Conservation (phyloP, 1,140 invertebrate genomes). For the Trachymyrmex septentrionalis region DNA sequence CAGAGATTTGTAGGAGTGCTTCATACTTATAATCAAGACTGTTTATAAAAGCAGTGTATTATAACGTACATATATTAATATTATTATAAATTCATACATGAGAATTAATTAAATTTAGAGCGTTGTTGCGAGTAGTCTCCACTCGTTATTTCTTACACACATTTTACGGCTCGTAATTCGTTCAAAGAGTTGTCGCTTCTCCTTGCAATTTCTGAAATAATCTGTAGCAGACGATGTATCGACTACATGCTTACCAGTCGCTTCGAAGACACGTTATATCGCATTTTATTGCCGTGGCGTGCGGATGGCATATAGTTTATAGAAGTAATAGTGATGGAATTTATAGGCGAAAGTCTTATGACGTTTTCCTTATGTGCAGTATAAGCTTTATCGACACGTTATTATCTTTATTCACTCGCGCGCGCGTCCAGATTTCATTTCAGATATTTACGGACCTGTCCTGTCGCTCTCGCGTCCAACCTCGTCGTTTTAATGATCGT, state of each 20-base stretch:
- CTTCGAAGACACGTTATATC: slow-evolving; percentile 64
- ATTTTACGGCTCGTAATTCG: not conserved
- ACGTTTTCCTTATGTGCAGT: slow-evolving; percentile 41
- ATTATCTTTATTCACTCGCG: slow-evolving; percentile 69
- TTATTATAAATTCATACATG: too few species aligned
- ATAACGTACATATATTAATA: too few species aligned
- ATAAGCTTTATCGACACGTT: slow-evolving; percentile 74
- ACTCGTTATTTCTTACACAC: not conserved
- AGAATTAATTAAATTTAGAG: not conserved
- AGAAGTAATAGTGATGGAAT: slow-evolving; percentile 67
- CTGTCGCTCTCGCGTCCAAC: slow-evolving; percentile 8
- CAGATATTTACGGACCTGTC: slow-evolving; percentile 64
- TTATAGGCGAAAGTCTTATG: slow-evolving; percentile 69
- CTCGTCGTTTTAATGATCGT: slow-evolving; percentile 19
- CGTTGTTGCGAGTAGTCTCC: not conserved
- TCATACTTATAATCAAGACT: too few species aligned
- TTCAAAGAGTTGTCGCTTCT: not conserved
- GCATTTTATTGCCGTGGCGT: slow-evolving; percentile 67
- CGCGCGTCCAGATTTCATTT: slow-evolving; percentile 66
- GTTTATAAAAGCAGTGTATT: too few species aligned
- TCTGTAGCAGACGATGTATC: slow-evolving; percentile 38
- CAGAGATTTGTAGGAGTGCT: too few species aligned
- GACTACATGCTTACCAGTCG: slow-evolving; percentile 21
- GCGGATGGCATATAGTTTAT: slow-evolving; percentile 36
- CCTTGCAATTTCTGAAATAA: slow-evolving; percentile 19